phyloP scores from a whole-genome alignment of 2,113 vertebrate species.

The Formicarius rufipectus region DNA sequence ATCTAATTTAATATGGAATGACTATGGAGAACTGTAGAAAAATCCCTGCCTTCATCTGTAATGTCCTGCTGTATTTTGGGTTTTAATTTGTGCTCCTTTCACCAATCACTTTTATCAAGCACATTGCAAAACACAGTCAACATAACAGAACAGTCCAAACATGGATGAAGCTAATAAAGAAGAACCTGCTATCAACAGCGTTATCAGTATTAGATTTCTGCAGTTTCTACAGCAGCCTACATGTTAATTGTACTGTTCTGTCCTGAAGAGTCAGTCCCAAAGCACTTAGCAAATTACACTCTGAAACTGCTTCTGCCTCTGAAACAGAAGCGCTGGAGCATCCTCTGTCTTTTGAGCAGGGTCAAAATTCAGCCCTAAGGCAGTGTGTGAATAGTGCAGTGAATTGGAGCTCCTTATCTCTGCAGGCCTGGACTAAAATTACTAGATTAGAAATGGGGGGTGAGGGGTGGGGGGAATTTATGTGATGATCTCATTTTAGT shows the following conservation, averaged over 20 bases:
- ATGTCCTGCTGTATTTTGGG: not conserved
- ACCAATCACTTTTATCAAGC: not conserved
- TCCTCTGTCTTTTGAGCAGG: constrained; percentile 37
- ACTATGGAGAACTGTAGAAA: not conserved
- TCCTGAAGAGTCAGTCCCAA: constrained; percentile 57
- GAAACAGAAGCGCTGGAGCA: constrained; percentile 32
- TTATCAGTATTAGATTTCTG: constrained; percentile 15
- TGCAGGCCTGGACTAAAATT: constrained; percentile 41
- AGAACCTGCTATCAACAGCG: not conserved
- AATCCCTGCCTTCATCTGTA: not conserved
- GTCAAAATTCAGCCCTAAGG: constrained; percentile 58
- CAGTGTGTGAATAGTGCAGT: constrained; percentile 7
- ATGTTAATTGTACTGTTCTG: constrained; percentile 1
- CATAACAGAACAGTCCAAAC: not conserved
- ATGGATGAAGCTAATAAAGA: constrained; percentile 23
- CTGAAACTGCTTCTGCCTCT: constrained; percentile 45
- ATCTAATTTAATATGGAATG: constrained; percentile 30
- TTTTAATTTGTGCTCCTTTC: constrained; percentile 14
- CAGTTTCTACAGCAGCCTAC: constrained; percentile 44
- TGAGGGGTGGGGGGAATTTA: not conserved
- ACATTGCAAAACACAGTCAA: not conserved
- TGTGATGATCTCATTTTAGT: not conserved
- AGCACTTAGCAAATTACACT: constrained; percentile 67
- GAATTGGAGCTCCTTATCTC: constrained; percentile 41
- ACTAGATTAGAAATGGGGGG: constrained; percentile 34